phyloP scores from a whole-genome alignment of 2,888 invertebrate genomes.

The Trissonchulus sp. region DNA sequence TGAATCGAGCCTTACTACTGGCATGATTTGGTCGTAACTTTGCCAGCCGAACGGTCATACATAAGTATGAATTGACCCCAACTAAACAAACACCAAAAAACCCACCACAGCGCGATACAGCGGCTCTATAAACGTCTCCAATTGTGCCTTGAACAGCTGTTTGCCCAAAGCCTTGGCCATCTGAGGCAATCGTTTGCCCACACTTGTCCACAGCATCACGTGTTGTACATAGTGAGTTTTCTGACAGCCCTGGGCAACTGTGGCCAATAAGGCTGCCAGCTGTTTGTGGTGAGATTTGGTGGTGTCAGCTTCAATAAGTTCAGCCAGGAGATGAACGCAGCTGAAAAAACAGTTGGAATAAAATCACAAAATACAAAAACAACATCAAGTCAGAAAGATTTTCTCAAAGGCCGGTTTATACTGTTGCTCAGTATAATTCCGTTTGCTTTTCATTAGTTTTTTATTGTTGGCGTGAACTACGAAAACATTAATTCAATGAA shows the following conservation, averaged over 20 bases:
- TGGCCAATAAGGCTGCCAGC: constrained; percentile 50
- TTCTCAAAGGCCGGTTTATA: too few relatives aligned
- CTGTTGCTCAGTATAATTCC: not conserved
- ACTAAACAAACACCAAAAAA: too few relatives aligned
- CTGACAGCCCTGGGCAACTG: constrained; percentile 54
- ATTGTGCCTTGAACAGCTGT: constrained; percentile 56
- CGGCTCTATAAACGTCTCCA: constrained; percentile 57
- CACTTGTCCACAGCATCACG: constrained; percentile 57
- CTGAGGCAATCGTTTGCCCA: constrained; percentile 58
- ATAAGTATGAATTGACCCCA: too few relatives aligned
- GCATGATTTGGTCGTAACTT: too few relatives aligned
- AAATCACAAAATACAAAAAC: too few relatives aligned
- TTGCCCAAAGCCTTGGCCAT: constrained; percentile 58
- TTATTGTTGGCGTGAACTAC: too few relatives aligned
- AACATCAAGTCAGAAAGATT: too few relatives aligned
- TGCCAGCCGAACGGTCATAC: too few relatives aligned
- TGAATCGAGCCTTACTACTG: too few relatives aligned
- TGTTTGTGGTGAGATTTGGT: constrained; percentile 34
- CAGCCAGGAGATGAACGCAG: constrained; percentile 56
- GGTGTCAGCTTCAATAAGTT: constrained; percentile 44
- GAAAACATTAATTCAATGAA: too few relatives aligned
- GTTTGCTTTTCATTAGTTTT: too few relatives aligned
- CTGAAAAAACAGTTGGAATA: constrained; percentile 37
- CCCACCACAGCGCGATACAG: constrained; percentile 58
- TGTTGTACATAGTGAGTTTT: constrained; percentile 58